Conservation (phyloP, 2,797 vertebrate species). For the Etheostoma nigrum region DNA sequence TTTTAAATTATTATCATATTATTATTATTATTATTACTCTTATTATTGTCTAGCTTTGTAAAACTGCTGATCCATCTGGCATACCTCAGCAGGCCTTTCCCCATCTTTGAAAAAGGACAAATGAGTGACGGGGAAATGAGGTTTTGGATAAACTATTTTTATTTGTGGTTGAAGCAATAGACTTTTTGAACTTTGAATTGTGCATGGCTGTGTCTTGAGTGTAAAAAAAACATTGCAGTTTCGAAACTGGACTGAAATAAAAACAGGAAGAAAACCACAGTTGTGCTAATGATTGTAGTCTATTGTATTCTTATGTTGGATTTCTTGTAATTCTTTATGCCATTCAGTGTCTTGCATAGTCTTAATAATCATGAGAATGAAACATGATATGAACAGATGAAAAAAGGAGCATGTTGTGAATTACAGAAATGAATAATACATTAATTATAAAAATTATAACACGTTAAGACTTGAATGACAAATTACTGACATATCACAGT, state of each 20-base stretch:
- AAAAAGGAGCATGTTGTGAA: conserved; percentile 5
- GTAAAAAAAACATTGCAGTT: conserved; percentile 95
- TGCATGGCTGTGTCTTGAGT: conserved; percentile 99
- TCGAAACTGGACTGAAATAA: conserved; percentile 96
- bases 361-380: neutral
- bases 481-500: conserved; percentile 18
- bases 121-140: conserved; percentile 67
- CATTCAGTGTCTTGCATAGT: conserved; percentile 4
- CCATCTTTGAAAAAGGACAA: conserved; percentile 78
- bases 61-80: conserved; percentile 90
- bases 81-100: conserved; percentile 87
- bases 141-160: conserved; percentile 94
- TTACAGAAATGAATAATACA: conserved; percentile 13
- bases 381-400: conserved; percentile 10
- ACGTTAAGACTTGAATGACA: conserved; percentile 29
- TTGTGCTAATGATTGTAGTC: conserved; percentile 12
- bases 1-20: conserved; percentile 91
- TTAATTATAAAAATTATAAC: neutral
- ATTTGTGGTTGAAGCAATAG: conserved; percentile 99
- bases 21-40: conserved; percentile 79
- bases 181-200: conserved; percentile 98
- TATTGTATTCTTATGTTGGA: conserved; percentile 12
- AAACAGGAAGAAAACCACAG: conserved; percentile 74
- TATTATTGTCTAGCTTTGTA: conserved; percentile 89
- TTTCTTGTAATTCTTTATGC: conserved; percentile 19